Evolutionary conservation across 2,797 vertebrate genomes (phyloP), one percentile per base, ranked within the genome.

Genomic region (Gymnopithys bicolor): DNA sequence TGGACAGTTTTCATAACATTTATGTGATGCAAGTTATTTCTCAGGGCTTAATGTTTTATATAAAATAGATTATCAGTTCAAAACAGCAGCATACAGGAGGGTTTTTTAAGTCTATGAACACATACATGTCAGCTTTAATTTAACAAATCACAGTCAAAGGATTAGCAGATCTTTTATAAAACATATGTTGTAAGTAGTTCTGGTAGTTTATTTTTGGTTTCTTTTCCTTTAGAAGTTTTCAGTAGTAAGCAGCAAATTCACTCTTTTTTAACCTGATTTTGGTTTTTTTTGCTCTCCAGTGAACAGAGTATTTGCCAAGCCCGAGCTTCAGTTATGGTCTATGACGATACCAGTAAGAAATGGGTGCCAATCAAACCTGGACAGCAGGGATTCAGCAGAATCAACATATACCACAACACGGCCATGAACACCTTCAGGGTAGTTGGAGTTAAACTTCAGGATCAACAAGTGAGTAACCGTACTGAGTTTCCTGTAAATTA

Each of bases 281-380:
- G 67, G 83, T 71, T 21, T 48, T 51, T 96, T 90, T 95, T 74
- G 33, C 39, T 91, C 73, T 82, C 32, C 97, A 99, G 99, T 96
- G 99, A 99, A 98, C 99, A 99, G 98, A 99, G 99, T 97, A 99
- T 99, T 98, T 99, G 99, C 98, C 99, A 99, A 98, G 99, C 99
- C 60, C 98, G 99, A 97, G 99, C 99, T 97, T 99, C 99, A 69
- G 99, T 99, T 94, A 99, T 99, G 99, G 98, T 99, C 97, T 99
- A 99, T 48, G 99, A 99, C 81, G 99, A 99, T 97, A 98, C 99
- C 98, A 99, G 99, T 98, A 99, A 99, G 98, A 99, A 99, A 97
- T 99, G 99, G 99, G 98, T 99, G 87, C 99, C 99, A 83, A 99
- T 99, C 98, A 99, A 99, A 96, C 99, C 99, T 3, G 99, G 99